A percentile compares a stretch with the other conserved stretches of the same genome.
Evolutionary conservation across 2,113 vertebrate genomes (phyloP).

Genomic region (Anhinga anhinga): DNA sequence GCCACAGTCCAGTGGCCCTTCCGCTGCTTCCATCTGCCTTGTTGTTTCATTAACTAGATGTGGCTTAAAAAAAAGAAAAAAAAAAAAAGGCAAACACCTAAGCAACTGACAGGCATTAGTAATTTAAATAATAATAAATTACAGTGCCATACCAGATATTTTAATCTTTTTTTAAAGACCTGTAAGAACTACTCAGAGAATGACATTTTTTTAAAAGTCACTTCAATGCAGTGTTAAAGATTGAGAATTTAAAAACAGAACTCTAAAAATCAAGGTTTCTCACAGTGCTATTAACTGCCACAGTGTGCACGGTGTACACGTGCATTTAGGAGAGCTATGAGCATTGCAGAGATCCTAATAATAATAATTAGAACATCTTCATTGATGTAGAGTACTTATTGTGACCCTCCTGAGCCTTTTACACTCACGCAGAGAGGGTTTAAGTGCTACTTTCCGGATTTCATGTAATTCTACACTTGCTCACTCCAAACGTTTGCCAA

Average conservation of each 20-base stretch:
- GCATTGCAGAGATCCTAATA: background rate
- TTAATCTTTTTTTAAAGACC: slow-evolving; percentile 6
- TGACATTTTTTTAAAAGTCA: background rate
- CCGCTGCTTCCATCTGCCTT: background rate
- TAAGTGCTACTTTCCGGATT: background rate
- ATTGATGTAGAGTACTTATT: background rate
- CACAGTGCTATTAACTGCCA: background rate
- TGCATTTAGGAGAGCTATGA: background rate
- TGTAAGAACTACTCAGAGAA: slow-evolving; percentile 8
- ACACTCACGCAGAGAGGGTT: background rate
- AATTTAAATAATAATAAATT: slow-evolving; percentile 38
- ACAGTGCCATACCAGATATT: background rate
- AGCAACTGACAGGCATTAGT: background rate
- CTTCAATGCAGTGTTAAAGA: background rate
- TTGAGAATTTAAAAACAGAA: background rate
- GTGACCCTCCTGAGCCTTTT: background rate
- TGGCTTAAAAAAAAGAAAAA: background rate
- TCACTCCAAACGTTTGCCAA: background rate
- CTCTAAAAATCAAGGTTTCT: background rate
- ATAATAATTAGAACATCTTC: background rate
- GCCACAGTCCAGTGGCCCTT: background rate
- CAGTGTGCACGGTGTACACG: accelerated
- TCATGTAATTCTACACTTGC: background rate
- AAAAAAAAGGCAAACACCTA: background rate
- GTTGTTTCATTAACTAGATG: slow-evolving; percentile 12